phyloP scores from a whole-genome alignment of 2,888 invertebrate species.

The Lasioglossum calceatum region DNA sequence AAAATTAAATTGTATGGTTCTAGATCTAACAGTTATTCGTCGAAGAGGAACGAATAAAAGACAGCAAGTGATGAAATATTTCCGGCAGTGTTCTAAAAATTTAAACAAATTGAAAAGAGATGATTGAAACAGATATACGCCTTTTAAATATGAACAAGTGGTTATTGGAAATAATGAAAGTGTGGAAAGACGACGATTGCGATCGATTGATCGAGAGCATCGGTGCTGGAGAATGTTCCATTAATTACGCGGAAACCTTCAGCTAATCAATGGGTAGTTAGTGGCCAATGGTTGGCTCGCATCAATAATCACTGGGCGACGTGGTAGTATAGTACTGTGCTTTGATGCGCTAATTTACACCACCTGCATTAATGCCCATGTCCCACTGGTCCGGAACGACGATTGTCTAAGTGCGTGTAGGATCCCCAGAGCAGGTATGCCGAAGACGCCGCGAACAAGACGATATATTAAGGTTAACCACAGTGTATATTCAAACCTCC shows the following conservation, averaged over 20 bases:
- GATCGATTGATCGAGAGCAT: constrained; percentile 41
- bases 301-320: constrained; percentile 81
- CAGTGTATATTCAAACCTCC: constrained; percentile 18
- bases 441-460: constrained; percentile 46
- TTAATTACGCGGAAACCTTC: constrained; percentile 80
- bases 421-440: constrained; percentile 49
- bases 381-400: constrained; percentile 69
- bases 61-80: neutral
- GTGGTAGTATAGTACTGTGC: constrained; percentile 72
- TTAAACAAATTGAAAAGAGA: too few species aligned
- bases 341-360: constrained; percentile 81
- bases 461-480: constrained; percentile 61
- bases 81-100: neutral
- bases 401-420: constrained; percentile 69
- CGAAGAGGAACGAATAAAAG: neutral
- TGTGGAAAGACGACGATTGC: constrained; percentile 24
- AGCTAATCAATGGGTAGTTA: constrained; percentile 83
- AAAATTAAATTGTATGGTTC: neutral
- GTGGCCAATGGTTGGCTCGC: constrained; percentile 80
- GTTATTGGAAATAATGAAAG: neutral
- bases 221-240: constrained; percentile 77
- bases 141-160: neutral
- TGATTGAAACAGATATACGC: neutral
- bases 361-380: constrained; percentile 76
- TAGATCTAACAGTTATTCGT: neutral